A percentile compares a stretch with the other conserved stretches of the same genome.
These are phyloP conservation scores for Dryocosmus kuriphilus DNA, from an alignment of 2,888 invertebrate genomes.

Conservation along the genomic window DNA sequence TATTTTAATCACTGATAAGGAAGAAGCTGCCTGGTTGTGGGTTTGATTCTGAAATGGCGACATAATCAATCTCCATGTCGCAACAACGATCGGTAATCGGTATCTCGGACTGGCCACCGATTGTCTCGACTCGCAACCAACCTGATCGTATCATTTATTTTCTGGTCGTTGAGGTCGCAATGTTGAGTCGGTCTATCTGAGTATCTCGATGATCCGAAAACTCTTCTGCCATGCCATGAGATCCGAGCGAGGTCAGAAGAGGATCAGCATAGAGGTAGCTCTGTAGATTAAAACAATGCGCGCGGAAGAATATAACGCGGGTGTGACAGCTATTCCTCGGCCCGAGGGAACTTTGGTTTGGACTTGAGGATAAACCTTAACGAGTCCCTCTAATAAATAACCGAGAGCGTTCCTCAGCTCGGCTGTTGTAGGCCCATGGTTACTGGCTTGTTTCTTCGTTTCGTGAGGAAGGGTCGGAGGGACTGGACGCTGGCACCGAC, in stretches of 20 bases:
- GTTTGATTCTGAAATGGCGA: conserved; percentile 46
- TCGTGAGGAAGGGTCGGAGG: conserved; percentile 49
- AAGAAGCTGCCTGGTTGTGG: background rate
- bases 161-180: conserved; percentile 54
- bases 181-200: conserved; percentile 37
- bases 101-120: conserved; percentile 60
- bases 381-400: conserved; percentile 75
- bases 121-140: conserved; percentile 55
- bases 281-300: conserved; percentile 70
- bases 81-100: conserved; percentile 55
- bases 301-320: conserved; percentile 66
- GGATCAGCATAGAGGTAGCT: background rate
- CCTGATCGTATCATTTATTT: conserved; percentile 63
- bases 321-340: conserved; percentile 67
- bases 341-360: conserved; percentile 38
- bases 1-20: background rate
- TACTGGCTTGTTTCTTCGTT: conserved; percentile 42
- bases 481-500: conserved; percentile 54
- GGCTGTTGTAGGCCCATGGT: too few relatives aligned
- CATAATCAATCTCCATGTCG: conserved; percentile 60
- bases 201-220: conserved; percentile 32
- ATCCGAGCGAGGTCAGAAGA: background rate
- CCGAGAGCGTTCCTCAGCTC: conserved; percentile 57
- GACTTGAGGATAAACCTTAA: conserved; percentile 68
- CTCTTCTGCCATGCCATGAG: background rate